Conservation (phyloP, 2,113 vertebrate species). For the Mola mola region DNA sequence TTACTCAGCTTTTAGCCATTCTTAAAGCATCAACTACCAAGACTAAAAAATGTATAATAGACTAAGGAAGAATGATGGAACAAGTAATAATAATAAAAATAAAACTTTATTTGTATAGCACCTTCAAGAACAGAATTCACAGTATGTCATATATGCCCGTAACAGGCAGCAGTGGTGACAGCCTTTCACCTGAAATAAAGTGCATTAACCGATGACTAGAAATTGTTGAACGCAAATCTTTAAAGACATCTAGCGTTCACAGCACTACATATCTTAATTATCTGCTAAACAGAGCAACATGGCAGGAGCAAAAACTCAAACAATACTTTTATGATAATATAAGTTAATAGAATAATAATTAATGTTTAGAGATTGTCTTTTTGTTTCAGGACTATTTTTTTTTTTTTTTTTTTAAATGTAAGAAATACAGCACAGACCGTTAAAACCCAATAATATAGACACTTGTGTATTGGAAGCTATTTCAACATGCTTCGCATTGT, state of each 20-base stretch:
- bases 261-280: background rate
- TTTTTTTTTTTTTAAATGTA: no score
- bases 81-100: no score
- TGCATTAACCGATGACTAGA: constrained; percentile 60
- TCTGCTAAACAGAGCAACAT: constrained; percentile 1
- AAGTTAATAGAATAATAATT: no score
- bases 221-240: constrained; percentile 44
- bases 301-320: background rate
- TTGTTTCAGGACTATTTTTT: constrained; percentile 1
- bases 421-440: no score
- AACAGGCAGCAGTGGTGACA: constrained; percentile 52
- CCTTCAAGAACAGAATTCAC: no score
- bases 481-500: no score
- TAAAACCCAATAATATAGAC: no score
- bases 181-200: constrained; percentile 41
- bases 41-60: no score
- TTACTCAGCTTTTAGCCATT: background rate
- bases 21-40: background rate
- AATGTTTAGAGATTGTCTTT: background rate
- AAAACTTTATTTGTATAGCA: no score
- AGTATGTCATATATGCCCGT: constrained; percentile 22
- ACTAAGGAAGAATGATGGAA: no score
- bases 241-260: constrained; percentile 44
- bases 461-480: no score
- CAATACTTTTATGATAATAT: background rate